These are phyloP conservation scores for Tragelaphus imberbis DNA, from an alignment of 2,113 vertebrate genomes.

Conservation along the genomic window DNA sequence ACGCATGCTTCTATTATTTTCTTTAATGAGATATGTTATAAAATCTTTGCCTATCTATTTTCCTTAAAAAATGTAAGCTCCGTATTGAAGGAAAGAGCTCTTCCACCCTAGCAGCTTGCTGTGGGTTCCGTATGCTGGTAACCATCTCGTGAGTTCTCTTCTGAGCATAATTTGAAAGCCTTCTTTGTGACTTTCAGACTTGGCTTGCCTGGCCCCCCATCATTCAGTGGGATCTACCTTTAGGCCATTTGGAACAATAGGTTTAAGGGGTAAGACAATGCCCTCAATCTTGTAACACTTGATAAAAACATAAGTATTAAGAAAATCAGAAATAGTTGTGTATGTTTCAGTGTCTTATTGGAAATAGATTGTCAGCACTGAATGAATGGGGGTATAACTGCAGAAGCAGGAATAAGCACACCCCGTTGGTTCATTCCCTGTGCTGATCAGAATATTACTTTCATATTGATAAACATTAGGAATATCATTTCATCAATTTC, in stretches of 20 bases:
- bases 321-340: neutral
- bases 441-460: neutral
- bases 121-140: neutral
- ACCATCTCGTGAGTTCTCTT: neutral
- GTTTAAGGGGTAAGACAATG: neutral
- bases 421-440: fast-evolving
- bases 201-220: neutral
- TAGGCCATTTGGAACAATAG: neutral
- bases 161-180: neutral
- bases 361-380: neutral
- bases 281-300: neutral
- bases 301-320: neutral
- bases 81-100: neutral
- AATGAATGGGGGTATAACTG: fast-evolving
- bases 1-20: neutral
- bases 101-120: neutral
- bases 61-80: neutral
- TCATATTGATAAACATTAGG: neutral
- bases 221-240: neutral
- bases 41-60: neutral
- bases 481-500: neutral
- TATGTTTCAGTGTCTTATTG: neutral
- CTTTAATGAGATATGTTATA: neutral
- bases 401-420: neutral
- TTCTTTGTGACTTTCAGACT: neutral